phyloP scores from a whole-genome alignment of 2,888 invertebrate genomes.

The Leptarthrus brevirostris region DNA sequence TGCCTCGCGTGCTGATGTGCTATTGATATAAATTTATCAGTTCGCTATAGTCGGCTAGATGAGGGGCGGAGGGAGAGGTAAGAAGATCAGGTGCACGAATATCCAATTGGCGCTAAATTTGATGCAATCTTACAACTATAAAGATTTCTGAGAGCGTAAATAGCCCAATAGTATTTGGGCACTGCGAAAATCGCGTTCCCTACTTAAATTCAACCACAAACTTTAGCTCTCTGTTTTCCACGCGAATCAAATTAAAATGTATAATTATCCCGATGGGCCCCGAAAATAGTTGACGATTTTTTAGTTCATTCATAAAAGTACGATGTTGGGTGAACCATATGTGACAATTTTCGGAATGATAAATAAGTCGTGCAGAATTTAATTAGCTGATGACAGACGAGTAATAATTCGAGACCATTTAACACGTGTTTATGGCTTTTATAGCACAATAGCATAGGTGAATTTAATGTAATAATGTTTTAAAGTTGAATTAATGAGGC shows the following conservation, averaged over 20 bases:
- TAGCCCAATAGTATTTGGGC: background rate
- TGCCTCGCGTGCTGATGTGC: conserved; percentile 31
- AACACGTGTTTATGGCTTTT: too few relatives aligned
- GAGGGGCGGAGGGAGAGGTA: background rate
- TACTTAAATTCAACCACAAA: background rate
- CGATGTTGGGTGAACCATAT: too few relatives aligned
- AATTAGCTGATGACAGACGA: too few relatives aligned
- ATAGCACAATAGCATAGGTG: too few relatives aligned
- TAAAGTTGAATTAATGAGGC: too few relatives aligned
- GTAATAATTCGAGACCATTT: too few relatives aligned
- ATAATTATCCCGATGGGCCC: background rate
- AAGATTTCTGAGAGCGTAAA: background rate
- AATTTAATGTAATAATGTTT: too few relatives aligned
- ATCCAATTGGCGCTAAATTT: conserved; percentile 13
- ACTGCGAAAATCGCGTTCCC: background rate
- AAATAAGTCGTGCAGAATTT: too few relatives aligned
- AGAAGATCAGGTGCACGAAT: conserved; percentile 24
- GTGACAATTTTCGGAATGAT: too few relatives aligned
- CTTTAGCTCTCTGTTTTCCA: too few relatives aligned
- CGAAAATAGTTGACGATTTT: background rate
- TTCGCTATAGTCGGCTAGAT: background rate
- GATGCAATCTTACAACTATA: background rate
- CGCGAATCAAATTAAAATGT: background rate
- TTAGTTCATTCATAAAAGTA: background rate
- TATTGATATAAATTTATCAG: conserved; percentile 40